A percentile compares a stretch with the other conserved stretches of the same genome.
Conservation (phyloP, 1,140 invertebrate genomes). For the Temnothorax longispinosus region DNA sequence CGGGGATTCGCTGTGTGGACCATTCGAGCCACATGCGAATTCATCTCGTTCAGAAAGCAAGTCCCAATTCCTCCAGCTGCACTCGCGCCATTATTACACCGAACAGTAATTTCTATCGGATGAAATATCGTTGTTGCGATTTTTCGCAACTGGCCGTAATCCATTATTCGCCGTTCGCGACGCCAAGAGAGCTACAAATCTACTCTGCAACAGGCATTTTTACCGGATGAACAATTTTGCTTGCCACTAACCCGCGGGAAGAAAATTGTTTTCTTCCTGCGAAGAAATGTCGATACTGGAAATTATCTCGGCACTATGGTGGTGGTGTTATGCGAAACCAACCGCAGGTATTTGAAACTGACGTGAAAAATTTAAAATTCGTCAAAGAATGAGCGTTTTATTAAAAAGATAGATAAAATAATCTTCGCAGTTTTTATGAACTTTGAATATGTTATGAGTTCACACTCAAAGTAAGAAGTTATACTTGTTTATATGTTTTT, state of each 20-base stretch:
- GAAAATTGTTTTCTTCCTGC: not conserved
- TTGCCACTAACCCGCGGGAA: too few species aligned
- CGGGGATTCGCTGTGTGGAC: not conserved
- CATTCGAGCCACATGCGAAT: not conserved
- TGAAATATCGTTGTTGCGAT: slow-evolving; percentile 43
- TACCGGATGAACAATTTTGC: slow-evolving; percentile 1
- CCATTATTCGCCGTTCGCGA: not conserved
- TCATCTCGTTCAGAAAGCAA: not conserved
- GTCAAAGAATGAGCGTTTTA: not conserved
- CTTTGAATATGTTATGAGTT: not conserved
- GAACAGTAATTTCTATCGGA: slow-evolving; percentile 22
- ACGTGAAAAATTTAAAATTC: not conserved
- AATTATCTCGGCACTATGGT: not conserved
- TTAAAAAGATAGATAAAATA: not conserved
- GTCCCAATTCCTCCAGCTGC: not conserved
- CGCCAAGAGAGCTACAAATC: not conserved
- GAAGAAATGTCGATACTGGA: not conserved
- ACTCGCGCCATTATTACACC: slow-evolving; percentile 3
- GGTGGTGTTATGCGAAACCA: not conserved
- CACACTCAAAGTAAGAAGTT: not conserved
- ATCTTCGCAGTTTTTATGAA: not conserved
- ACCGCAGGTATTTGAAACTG: not conserved
- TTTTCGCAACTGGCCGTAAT: slow-evolving; percentile 30
- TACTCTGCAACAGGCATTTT: slow-evolving; percentile 16
- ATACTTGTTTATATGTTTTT: not conserved